These are phyloP conservation scores for Tapera naevia DNA, from an alignment of 2,797 vertebrate genomes.

Conservation along the genomic window DNA sequence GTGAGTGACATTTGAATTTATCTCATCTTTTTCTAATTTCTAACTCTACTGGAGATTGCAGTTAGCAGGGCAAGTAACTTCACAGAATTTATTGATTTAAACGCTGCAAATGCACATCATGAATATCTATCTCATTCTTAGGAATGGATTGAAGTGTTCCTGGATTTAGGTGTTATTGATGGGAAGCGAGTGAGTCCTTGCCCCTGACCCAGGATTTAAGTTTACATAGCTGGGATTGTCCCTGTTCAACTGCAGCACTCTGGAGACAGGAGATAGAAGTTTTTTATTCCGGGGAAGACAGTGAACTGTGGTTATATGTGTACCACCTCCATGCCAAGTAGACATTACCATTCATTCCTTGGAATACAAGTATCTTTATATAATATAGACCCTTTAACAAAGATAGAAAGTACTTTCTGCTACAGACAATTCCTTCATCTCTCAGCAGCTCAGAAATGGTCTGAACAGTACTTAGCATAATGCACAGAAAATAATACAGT, in stretches of 20 bases:
- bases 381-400: fast-evolving
- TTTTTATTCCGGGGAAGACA: not conserved
- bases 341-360: not conserved
- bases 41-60: not conserved
- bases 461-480: not conserved
- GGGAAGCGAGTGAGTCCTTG: not conserved
- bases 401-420: not conserved
- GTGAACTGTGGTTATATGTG: not conserved
- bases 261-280: not conserved
- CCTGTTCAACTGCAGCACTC: fast-evolving
- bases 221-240: not conserved
- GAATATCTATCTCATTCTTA: not conserved
- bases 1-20: not conserved
- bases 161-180: not conserved
- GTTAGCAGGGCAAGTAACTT: not conserved
- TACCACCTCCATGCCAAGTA: not conserved
- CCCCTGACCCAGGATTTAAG: not conserved
- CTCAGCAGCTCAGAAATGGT: not conserved
- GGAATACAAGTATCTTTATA: not conserved
- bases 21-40: not conserved
- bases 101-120: not conserved
- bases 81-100: not conserved
- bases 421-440: not conserved
- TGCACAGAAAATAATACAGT: not conserved
- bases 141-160: not conserved